phyloP scores from a whole-genome alignment of 2,797 vertebrate species.

The Bothrops alternatus region DNA sequence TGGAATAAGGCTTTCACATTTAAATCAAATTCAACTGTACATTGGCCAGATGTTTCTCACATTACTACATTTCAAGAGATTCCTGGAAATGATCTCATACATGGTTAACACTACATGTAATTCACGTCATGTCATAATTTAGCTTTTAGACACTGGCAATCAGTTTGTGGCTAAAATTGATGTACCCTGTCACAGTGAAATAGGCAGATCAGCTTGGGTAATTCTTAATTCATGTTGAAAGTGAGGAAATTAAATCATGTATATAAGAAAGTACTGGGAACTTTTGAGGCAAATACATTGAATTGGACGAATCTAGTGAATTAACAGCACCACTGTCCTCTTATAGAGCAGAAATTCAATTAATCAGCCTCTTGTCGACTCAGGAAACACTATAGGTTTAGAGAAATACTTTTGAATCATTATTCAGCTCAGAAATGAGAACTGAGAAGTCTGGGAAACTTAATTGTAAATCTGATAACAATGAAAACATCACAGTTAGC shows the following conservation, averaged over 20 bases:
- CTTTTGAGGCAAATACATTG: conserved; percentile 53
- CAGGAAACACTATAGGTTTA: not conserved
- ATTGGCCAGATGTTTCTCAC: conserved; percentile 76
- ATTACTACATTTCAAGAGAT: conserved; percentile 70
- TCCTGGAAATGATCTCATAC: conserved; percentile 80
- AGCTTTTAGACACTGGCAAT: conserved; percentile 54
- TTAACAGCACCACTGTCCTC: conserved; percentile 43
- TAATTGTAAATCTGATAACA: not conserved
- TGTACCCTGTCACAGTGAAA: conserved; percentile 37
- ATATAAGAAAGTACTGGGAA: conserved; percentile 43
- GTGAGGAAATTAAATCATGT: conserved; percentile 54
- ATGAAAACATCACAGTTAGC: not conserved
- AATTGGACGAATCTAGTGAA: conserved; percentile 40
- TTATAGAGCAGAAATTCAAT: conserved; percentile 49
- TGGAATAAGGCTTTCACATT: conserved; percentile 67
- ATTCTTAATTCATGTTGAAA: conserved; percentile 53
- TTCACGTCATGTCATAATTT: conserved; percentile 68
- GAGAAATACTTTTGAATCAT: not conserved
- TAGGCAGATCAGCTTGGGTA: conserved; percentile 42
- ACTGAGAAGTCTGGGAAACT: not conserved
- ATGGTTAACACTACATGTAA: conserved; percentile 67
- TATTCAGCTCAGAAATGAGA: not conserved
- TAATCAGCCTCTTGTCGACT: conserved; percentile 28
- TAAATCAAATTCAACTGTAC: conserved; percentile 67
- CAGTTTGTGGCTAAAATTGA: conserved; percentile 39